These are phyloP conservation scores for Ischnus inquisitorius DNA, from an alignment of 2,888 invertebrate genomes.

Conservation along the genomic window DNA sequence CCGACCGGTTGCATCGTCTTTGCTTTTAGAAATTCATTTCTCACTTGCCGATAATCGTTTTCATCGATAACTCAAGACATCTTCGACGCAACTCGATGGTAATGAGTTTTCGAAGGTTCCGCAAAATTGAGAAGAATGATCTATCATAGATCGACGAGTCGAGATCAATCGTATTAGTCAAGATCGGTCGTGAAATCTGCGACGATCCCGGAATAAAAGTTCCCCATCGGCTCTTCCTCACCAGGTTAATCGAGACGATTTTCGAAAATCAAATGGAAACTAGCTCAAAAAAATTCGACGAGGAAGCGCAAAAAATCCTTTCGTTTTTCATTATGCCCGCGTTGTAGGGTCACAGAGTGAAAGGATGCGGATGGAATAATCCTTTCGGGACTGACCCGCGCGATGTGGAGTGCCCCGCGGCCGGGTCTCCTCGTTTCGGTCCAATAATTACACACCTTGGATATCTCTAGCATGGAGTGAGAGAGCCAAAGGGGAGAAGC, in stretches of 20 bases:
- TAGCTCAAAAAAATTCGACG: background rate
- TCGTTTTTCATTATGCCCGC: constrained; percentile 48
- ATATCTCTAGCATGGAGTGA: constrained; percentile 44
- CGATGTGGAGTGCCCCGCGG: constrained; percentile 55
- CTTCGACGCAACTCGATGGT: no score
- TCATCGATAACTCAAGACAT: no score
- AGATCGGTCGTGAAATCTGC: constrained; percentile 10
- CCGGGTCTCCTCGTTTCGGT: constrained; percentile 65
- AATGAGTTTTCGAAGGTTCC: no score
- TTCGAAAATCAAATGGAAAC: constrained; percentile 7
- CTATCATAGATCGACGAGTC: no score
- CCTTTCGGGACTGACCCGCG: constrained; percentile 50
- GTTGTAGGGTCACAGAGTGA: constrained; percentile 29
- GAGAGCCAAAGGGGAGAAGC: constrained; percentile 28
- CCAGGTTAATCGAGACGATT: background rate
- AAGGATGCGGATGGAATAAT: constrained; percentile 12
- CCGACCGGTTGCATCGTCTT: background rate
- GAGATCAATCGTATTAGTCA: no score
- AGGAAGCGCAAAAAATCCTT: constrained; percentile 30
- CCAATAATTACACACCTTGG: constrained; percentile 67
- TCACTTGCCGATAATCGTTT: background rate
- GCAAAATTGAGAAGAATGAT: no score
- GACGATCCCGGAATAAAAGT: background rate
- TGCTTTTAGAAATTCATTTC: background rate
- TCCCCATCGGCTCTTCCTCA: background rate